These are phyloP conservation scores for Melanogrammus aeglefinus DNA, from an alignment of 2,797 vertebrate species.

Conservation along the genomic window DNA sequence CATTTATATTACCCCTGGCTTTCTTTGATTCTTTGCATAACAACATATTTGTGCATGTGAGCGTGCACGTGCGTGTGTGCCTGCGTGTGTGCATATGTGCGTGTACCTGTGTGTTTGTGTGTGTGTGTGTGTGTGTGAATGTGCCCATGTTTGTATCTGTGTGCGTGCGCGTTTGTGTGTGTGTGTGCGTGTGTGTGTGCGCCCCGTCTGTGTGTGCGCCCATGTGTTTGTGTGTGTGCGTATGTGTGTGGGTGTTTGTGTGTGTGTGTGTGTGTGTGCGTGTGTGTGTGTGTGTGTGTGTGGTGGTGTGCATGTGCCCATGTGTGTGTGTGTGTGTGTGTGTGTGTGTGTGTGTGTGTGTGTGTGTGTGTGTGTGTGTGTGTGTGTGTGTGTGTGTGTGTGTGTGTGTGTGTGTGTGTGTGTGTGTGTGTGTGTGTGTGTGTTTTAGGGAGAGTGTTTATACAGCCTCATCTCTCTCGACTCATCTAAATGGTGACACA, in stretches of 20 bases:
- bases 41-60: background rate
- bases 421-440: no score
- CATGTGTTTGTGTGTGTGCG: background rate
- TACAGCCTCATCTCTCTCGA: background rate
- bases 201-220: background rate
- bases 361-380: no score
- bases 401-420: no score
- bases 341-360: background rate
- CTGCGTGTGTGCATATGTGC: background rate
- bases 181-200: no score
- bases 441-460: no score
- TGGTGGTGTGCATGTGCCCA: no score
- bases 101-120: background rate
- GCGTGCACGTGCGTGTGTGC: background rate
- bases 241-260: background rate
- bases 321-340: background rate
- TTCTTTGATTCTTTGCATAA: background rate
- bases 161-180: background rate
- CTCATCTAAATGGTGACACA: background rate
- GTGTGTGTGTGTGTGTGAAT: background rate
- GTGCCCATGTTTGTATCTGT: background rate
- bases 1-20: background rate
- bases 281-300: background rate
- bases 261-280: background rate
- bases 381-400: background rate